Percentiles rank a stretch among this genome's conserved stretches.
Conservation (phyloP, 1,140 invertebrate genomes). For the Andrena cerasifolii region DNA sequence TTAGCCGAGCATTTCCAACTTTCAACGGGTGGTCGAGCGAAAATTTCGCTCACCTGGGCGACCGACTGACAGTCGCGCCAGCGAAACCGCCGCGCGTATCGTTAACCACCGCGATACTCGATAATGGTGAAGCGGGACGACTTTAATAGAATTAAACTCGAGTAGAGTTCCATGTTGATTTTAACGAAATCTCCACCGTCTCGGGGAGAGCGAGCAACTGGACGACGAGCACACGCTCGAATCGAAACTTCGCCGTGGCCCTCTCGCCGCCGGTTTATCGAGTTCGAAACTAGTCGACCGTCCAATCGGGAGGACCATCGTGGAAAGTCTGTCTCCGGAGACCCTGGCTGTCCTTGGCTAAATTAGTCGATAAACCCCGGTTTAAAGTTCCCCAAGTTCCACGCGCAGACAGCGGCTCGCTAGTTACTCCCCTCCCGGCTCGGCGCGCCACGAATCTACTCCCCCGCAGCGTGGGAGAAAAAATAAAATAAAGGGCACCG, state of each 20-base stretch:
- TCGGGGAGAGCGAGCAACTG: background rate
- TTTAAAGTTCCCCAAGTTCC: conserved; percentile 68
- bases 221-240: conserved; percentile 12
- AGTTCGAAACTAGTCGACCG: conserved; percentile 65
- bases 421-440: background rate
- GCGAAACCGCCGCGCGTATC: background rate
- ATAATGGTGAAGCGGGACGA: conserved; percentile 39
- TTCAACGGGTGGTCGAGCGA: no score
- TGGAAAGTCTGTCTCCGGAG: conserved; percentile 63
- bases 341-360: conserved; percentile 61
- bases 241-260: conserved; percentile 57
- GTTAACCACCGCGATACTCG: conserved; percentile 18
- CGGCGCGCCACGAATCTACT: conserved; percentile 4
- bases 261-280: conserved; percentile 62
- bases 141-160: conserved; percentile 63
- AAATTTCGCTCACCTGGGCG: background rate
- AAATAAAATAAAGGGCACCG: conserved; percentile 28
- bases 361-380: conserved; percentile 76
- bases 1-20: no score
- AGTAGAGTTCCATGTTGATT: conserved; percentile 63
- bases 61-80: no score
- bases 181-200: conserved; percentile 64
- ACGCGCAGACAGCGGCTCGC: background rate
- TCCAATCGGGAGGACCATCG: conserved; percentile 54
- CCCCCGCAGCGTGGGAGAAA: conserved; percentile 28